These are phyloP conservation scores for Gryllus bimaculatus DNA, from an alignment of 1,140 invertebrate genomes.

Conservation along the genomic window DNA sequence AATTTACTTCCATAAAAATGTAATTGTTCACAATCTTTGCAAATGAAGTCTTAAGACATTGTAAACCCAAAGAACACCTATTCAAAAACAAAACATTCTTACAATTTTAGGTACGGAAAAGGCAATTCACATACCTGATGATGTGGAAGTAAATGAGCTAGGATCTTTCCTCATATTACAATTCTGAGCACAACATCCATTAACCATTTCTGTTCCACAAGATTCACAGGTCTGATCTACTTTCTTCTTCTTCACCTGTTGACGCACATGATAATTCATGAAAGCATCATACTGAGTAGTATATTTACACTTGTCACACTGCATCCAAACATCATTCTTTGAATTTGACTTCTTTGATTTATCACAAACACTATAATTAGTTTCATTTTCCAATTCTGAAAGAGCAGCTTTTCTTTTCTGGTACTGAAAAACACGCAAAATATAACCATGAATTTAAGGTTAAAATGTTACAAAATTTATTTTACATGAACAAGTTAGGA, in stretches of 20 bases:
- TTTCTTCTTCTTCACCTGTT: slow-evolving; percentile 27
- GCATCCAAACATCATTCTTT: slow-evolving; percentile 29
- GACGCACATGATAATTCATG: slow-evolving; percentile 31
- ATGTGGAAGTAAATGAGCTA: neutral
- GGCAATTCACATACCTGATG: neutral
- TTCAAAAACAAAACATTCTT: too few relatives aligned
- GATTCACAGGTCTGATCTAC: slow-evolving; percentile 7
- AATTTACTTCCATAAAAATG: too few relatives aligned
- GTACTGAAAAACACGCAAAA: slow-evolving; percentile 20
- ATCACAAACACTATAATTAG: slow-evolving; percentile 16
- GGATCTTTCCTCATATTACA: slow-evolving; percentile 6
- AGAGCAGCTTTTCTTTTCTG: slow-evolving; percentile 26
- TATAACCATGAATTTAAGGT: neutral
- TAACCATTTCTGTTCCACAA: slow-evolving; percentile 8
- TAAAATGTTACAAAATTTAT: neutral
- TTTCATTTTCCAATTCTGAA: slow-evolving; percentile 13
- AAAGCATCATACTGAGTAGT: slow-evolving; percentile 33
- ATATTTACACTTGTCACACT: slow-evolving; percentile 36
- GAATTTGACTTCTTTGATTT: slow-evolving; percentile 25
- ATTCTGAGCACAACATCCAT: slow-evolving; percentile 13
- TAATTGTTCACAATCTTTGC: too few relatives aligned
- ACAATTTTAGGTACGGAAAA: too few relatives aligned
- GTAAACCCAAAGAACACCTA: too few relatives aligned
- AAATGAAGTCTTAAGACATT: too few relatives aligned
- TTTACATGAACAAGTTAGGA: too few relatives aligned